Percentiles rank a stretch among this genome's conserved stretches.
phyloP scores from a whole-genome alignment of 2,888 invertebrate genomes.

The Pseudococcus viburni region DNA sequence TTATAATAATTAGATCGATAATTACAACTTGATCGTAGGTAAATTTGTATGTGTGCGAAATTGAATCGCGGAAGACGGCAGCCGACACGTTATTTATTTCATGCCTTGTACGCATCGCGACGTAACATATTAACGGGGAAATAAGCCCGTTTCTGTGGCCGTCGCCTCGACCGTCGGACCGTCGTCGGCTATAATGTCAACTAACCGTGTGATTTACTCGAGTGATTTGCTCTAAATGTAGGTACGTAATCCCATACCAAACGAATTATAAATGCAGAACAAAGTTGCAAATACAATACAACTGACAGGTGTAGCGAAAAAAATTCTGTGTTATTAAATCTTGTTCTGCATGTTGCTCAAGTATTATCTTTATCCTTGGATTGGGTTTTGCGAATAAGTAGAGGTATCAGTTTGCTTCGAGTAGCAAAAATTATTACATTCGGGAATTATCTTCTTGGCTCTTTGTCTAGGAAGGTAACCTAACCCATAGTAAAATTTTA shows the following conservation, averaged over 20 bases:
- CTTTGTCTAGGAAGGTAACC: too few species aligned
- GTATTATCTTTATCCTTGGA: too few species aligned
- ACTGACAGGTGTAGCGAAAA: too few species aligned
- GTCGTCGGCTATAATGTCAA: background rate
- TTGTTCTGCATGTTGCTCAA: too few species aligned
- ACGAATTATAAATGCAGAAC: too few species aligned
- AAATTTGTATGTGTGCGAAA: constrained; percentile 48
- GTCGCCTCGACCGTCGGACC: background rate
- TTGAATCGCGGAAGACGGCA: constrained; percentile 56
- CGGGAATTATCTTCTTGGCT: too few species aligned
- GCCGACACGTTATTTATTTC: constrained; percentile 40
- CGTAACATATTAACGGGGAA: constrained; percentile 12
- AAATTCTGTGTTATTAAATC: too few species aligned
- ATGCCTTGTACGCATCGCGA: constrained; percentile 1
- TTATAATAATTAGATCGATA: constrained; percentile 40
- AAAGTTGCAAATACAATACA: too few species aligned
- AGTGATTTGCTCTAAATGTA: constrained; percentile 29
- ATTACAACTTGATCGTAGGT: constrained; percentile 39
- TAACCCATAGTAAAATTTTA: too few species aligned
- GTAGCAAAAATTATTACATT: too few species aligned
- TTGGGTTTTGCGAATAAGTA: too few species aligned
- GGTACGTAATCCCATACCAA: background rate
- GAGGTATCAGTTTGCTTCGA: too few species aligned
- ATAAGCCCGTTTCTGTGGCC: background rate
- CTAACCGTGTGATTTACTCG: constrained; percentile 6